A percentile compares a stretch with the other conserved stretches of the same genome.
Conservation (phyloP, 1,140 invertebrate genomes). For the Drosophila truncata region DNA sequence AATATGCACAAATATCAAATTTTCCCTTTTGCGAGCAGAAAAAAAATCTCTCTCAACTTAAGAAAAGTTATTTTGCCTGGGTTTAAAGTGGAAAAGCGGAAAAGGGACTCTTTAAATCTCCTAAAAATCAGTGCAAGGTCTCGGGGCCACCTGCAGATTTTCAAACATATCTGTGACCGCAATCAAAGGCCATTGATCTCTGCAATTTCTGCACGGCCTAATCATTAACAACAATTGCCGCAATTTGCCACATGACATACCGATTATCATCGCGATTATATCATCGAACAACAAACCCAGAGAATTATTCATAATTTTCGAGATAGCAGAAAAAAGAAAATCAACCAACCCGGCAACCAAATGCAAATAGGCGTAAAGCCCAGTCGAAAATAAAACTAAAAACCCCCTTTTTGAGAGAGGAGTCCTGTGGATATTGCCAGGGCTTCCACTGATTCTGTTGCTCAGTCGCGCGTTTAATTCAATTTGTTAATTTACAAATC, state of each 20-base stretch:
- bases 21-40: conserved; percentile 24
- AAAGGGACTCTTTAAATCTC: conserved; percentile 2
- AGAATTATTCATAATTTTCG: conserved; percentile 70
- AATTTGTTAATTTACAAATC: conserved; percentile 83
- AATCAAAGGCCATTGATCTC: conserved; percentile 80
- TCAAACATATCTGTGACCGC: conserved; percentile 44
- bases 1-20: conserved; percentile 74
- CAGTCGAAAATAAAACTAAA: conserved; percentile 46
- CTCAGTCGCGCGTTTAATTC: conserved; percentile 78
- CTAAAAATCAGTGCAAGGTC: background rate
- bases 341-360: background rate
- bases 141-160: conserved; percentile 21
- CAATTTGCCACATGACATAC: conserved; percentile 66
- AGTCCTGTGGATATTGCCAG: conserved; percentile 9
- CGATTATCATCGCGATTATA: conserved; percentile 61
- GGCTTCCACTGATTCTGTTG: conserved; percentile 22
- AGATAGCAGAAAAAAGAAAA: conserved; percentile 12
- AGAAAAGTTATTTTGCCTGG: conserved; percentile 25
- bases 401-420: conserved; percentile 4
- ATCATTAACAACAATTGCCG: conserved; percentile 82
- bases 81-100: conserved; percentile 13
- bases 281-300: conserved; percentile 64
- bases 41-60: conserved; percentile 30
- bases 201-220: conserved; percentile 59
- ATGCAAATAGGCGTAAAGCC: conserved; percentile 42